Evolutionary conservation across 1,140 invertebrate genomes (phyloP), one percentile per base, ranked within the genome.

Genomic region (Drosophila ironensis): DNA sequence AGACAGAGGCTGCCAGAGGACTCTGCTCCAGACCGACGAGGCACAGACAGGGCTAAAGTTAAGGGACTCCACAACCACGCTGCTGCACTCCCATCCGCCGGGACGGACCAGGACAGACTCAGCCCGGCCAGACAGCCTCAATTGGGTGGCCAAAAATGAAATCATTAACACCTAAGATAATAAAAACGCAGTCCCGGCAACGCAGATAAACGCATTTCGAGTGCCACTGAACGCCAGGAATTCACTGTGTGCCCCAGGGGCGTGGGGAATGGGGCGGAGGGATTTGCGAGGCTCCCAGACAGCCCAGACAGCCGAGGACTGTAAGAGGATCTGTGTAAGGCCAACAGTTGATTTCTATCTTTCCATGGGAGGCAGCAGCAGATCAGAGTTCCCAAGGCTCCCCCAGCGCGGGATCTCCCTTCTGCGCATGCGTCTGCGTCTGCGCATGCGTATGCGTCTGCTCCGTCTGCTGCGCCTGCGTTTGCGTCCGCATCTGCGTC

Each of bases 61-160:
- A 37, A 37, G 54, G 50, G 57, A n/a, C n/a, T 24, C 52, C 57
- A 38, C 42, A 9, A 5, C 30, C 30, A 33, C 1, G 3, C 6
- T n/a, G n/a, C n/a, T n/a, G n/a, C n/a, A n/a, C n/a, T n/a, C n/a
- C n/a, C n/a, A n/a, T n/a, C n/a, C n/a, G n/a, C 33, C 14, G 14
- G 14, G 33, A 52, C 46, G 52, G 40, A 28, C 12, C 46, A 11
- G 33, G 20, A 27, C 25, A 27, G 25, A n/a, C 27, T n/a, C 2
- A 11, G 9, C 9, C 30, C 11, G 14, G 17, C 64, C 60, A 48
- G 60, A 64, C 60, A 63, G 45, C 25, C 63, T 70, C 81, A 80
- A 88, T 88, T 88, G 87, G 87, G 87, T 88, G 87, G 87, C 74
- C 87, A 78, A 84, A 87, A 88, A 88, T 88, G 87, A 88, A 87